Percentiles rank a stretch among this genome's conserved stretches.
Evolutionary conservation across 2,797 vertebrate genomes (phyloP).

Genomic region (Anguilla obscura): DNA sequence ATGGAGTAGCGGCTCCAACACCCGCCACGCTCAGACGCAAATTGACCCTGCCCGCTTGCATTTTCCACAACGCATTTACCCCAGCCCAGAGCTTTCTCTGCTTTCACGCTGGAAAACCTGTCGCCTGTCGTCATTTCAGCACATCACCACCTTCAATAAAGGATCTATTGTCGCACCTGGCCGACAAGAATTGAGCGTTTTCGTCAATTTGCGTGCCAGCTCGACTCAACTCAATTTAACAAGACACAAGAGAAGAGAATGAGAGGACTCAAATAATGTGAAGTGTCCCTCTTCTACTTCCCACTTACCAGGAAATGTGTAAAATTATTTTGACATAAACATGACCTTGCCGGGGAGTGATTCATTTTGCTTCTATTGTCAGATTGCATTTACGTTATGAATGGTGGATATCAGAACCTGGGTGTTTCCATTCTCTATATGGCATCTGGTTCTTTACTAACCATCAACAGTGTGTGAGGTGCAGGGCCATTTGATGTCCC

Average conservation of each 20-base stretch:
- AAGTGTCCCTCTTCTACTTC: background rate
- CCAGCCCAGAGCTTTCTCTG: background rate
- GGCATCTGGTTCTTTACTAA: background rate
- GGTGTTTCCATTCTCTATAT: background rate
- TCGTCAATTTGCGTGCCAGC: background rate
- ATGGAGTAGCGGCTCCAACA: background rate
- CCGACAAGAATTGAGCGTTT: background rate
- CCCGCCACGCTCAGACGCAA: background rate
- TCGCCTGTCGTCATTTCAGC: background rate
- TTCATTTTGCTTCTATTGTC: background rate
- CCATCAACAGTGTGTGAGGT: background rate
- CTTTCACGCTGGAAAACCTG: background rate
- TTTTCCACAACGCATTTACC: background rate
- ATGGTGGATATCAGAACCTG: background rate
- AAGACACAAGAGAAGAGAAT: background rate
- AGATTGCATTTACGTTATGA: background rate
- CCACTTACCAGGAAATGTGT: background rate
- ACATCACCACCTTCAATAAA: background rate
- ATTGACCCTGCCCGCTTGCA: background rate
- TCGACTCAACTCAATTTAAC: background rate
- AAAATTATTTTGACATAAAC: background rate
- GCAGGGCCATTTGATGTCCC: background rate
- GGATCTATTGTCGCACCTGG: background rate
- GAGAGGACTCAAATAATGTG: background rate
- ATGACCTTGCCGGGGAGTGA: background rate